Conservation (phyloP, 2,888 invertebrate genomes). For the Suillia variegata region DNA sequence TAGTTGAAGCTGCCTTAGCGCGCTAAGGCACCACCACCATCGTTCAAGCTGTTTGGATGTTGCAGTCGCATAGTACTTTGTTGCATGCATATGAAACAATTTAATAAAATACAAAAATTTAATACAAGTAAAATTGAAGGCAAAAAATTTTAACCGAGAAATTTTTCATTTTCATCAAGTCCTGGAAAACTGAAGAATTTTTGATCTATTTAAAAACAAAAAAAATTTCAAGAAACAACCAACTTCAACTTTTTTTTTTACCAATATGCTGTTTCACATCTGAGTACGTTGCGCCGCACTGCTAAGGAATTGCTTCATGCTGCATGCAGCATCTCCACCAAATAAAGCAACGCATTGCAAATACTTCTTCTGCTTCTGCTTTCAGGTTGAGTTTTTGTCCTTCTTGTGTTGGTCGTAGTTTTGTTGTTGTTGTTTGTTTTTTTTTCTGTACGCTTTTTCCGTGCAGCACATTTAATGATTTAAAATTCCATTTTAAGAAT, state of each 20-base stretch:
- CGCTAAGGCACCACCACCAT: conserved; percentile 15
- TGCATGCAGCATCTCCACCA: conserved; percentile 25
- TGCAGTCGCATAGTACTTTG: too few relatives aligned
- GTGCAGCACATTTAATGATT: conserved; percentile 51
- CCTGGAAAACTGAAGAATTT: too few relatives aligned
- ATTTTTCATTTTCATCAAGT: too few relatives aligned
- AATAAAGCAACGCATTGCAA: conserved; percentile 53
- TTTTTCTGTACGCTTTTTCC: too few relatives aligned
- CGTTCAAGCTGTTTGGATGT: conserved; percentile 49
- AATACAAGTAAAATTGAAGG: too few relatives aligned
- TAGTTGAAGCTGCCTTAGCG: not conserved
- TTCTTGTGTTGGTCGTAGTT: conserved; percentile 2
- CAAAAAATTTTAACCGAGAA: too few relatives aligned
- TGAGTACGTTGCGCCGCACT: not conserved
- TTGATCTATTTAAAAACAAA: too few relatives aligned
- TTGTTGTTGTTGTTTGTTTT: conserved; percentile 3
- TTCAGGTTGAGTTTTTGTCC: conserved; percentile 16
- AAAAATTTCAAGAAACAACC: too few relatives aligned
- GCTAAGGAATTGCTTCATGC: not conserved
- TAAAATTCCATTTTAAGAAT: conserved; percentile 63
- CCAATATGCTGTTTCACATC: too few relatives aligned
- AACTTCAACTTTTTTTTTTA: conserved; percentile 21
- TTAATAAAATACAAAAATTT: too few relatives aligned
- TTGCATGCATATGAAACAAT: too few relatives aligned
- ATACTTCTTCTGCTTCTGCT: conserved; percentile 35